phyloP scores from a whole-genome alignment of 2,888 invertebrate genomes.

The Mimas tiliae region DNA sequence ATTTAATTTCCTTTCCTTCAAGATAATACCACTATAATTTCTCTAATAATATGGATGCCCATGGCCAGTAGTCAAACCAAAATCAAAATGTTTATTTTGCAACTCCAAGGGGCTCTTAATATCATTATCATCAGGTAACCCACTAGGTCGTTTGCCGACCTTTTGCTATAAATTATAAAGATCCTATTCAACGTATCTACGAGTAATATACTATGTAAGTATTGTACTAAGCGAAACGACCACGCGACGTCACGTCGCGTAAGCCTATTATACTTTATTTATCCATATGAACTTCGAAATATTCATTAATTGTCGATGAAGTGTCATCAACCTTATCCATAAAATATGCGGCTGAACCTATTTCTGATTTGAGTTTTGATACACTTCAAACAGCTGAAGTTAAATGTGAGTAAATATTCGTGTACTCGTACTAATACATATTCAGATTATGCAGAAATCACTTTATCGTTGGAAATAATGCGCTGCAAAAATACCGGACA shows the following conservation, averaged over 20 bases:
- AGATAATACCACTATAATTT: too few species aligned
- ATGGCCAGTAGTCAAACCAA: too few species aligned
- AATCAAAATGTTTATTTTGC: too few species aligned
- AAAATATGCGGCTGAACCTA: conserved; percentile 41
- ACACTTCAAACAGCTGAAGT: background rate
- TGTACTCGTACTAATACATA: background rate
- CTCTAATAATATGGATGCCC: too few species aligned
- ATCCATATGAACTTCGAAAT: conserved; percentile 44
- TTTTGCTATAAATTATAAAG: too few species aligned
- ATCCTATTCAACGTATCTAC: too few species aligned
- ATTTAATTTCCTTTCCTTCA: too few species aligned
- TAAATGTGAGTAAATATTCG: conserved; percentile 10
- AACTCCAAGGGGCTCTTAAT: too few species aligned
- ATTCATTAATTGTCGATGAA: conserved; percentile 4
- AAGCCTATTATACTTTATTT: background rate
- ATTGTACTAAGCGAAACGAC: too few species aligned
- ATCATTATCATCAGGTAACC: too few species aligned
- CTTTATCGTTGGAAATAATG: background rate
- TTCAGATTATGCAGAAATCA: conserved; percentile 2
- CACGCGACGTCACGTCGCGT: background rate
- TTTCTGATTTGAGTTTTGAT: conserved; percentile 1
- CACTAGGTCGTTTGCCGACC: too few species aligned
- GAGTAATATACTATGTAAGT: too few species aligned
- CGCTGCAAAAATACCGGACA: background rate
- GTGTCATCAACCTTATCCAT: conserved; percentile 39